Conservation (phyloP, 2,113 vertebrate genomes). For the Pollachius pollachius region DNA sequence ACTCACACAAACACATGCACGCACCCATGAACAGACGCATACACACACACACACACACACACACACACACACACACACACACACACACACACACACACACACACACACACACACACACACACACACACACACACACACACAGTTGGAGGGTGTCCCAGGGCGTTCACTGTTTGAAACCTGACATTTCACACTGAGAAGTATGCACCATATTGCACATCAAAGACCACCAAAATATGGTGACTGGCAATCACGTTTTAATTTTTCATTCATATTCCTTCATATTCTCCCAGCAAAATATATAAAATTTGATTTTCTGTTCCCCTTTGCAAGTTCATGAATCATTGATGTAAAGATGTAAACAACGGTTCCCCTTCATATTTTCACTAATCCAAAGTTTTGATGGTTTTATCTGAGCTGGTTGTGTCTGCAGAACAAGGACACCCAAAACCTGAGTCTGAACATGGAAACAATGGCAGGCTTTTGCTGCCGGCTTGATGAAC, state of each 20-base stretch:
- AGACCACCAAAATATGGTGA: slow-evolving; percentile 19
- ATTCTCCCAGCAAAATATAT: too few species aligned
- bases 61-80: not conserved
- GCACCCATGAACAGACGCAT: not conserved
- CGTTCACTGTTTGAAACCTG: slow-evolving; percentile 51
- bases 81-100: not conserved
- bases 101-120: not conserved
- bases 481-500: slow-evolving; percentile 26
- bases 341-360: too few species aligned
- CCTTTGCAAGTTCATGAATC: too few species aligned
- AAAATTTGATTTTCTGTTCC: too few species aligned
- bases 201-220: slow-evolving; percentile 50
- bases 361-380: too few species aligned
- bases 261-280: too few species aligned
- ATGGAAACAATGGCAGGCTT: too few species aligned
- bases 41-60: slow-evolving; percentile 4
- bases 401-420: too few species aligned
- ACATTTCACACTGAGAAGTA: slow-evolving; percentile 47
- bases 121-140: not conserved
- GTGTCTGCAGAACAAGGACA: too few species aligned
- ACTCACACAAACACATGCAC: not conserved
- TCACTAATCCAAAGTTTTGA: too few species aligned
- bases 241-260: not conserved
- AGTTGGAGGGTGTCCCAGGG: slow-evolving; percentile 15
- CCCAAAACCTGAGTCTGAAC: too few species aligned